These are phyloP conservation scores for Caenorhabditis imperialis DNA, from an alignment of 2,888 invertebrate genomes.

Conservation along the genomic window DNA sequence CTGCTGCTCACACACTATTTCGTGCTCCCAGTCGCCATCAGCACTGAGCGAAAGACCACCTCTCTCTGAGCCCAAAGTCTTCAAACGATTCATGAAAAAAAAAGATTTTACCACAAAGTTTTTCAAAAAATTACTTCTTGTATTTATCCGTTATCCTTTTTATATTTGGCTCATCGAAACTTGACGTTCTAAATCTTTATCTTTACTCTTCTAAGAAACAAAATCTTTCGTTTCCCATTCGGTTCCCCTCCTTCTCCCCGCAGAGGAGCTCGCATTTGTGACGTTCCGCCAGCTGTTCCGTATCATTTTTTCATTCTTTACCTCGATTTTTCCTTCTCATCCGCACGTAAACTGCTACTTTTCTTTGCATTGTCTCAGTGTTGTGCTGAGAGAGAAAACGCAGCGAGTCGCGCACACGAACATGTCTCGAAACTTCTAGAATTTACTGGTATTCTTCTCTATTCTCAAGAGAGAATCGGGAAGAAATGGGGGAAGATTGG, in stretches of 20 bases:
- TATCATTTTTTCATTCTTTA: conserved; percentile 39
- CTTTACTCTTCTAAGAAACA: background rate
- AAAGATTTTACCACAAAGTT: too few relatives aligned
- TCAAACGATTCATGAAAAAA: too few relatives aligned
- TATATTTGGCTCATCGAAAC: background rate
- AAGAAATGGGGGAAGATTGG: too few relatives aligned
- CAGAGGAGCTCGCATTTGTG: conserved; percentile 15
- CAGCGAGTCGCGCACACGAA: background rate
- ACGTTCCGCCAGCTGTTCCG: conserved; percentile 47
- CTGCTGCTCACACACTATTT: conserved; percentile 22
- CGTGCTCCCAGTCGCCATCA: conserved; percentile 6
- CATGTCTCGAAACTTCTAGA: background rate
- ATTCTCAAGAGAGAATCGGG: too few relatives aligned
- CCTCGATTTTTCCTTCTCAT: conserved; percentile 16
- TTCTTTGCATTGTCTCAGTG: conserved; percentile 3
- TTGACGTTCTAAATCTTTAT: background rate
- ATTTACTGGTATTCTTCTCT: background rate
- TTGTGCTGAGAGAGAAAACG: conserved; percentile 4
- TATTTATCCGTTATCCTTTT: background rate
- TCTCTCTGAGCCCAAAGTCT: conserved; percentile 12
- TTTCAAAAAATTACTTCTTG: background rate
- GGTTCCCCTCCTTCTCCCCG: conserved; percentile 8
- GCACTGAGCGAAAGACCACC: conserved; percentile 30
- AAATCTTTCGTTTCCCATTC: background rate
- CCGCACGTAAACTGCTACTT: conserved; percentile 37